Conservation (phyloP, 1,140 invertebrate genomes). For the Eueides isabella region DNA sequence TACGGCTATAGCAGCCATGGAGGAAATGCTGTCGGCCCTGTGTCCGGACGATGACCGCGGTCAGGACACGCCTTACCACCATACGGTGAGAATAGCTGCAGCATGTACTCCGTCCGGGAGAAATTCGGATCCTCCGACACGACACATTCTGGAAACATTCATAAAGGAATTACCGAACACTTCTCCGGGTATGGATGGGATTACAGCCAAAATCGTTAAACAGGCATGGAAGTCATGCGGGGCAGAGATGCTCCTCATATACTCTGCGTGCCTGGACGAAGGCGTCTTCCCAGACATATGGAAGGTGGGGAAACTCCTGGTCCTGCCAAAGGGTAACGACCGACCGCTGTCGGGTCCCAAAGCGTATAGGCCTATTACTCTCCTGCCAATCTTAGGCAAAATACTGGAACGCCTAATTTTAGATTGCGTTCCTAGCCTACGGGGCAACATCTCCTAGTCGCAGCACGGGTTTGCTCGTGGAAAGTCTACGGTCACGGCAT, state of each 20-base stretch:
- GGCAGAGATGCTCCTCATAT: constrained; percentile 34
- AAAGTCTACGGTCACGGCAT: constrained; percentile 67
- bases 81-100: constrained; percentile 1
- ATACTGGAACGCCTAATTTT: constrained; percentile 57
- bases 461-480: constrained; percentile 61
- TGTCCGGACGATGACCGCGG: constrained; percentile 16
- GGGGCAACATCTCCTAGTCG: constrained; percentile 31
- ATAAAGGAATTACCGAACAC: constrained; percentile 19
- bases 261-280: constrained; percentile 45
- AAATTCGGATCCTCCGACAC: not conserved
- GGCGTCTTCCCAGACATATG: constrained; percentile 59
- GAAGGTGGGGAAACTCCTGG: constrained; percentile 60
- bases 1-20: no score
- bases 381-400: constrained; percentile 68
- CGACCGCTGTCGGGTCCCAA: constrained; percentile 56
- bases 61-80: constrained; percentile 15
- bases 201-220: constrained; percentile 46
- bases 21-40: constrained; percentile 6
- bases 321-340: constrained; percentile 57
- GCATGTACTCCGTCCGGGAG: constrained; percentile 8
- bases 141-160: not conserved
- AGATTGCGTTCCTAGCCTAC: constrained; percentile 37
- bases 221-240: constrained; percentile 7
- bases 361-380: constrained; percentile 69
- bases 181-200: constrained; percentile 52